phyloP scores from a whole-genome alignment of 2,888 invertebrate genomes.

The Amblyjoppa proteus region DNA sequence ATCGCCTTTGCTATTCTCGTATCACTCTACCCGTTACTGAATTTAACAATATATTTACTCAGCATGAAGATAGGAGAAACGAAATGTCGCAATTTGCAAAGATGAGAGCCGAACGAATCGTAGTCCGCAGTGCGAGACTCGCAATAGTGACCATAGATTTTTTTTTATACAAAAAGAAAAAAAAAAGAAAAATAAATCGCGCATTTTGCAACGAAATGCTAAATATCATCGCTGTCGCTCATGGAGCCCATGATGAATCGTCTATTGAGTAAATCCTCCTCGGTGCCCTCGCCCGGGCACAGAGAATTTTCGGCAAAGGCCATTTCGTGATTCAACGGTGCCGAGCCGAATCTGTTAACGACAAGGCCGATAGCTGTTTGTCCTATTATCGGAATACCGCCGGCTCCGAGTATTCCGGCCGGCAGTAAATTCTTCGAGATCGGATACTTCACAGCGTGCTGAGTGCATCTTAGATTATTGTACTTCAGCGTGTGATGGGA shows the following conservation, averaged over 20 bases:
- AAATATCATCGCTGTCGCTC: slow-evolving; percentile 79
- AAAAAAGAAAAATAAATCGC: neutral
- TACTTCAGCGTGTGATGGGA: slow-evolving; percentile 78
- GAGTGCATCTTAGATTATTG: slow-evolving; percentile 79
- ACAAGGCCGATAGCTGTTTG: slow-evolving; percentile 82
- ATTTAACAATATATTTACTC: too few relatives aligned
- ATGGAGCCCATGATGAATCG: slow-evolving; percentile 79
- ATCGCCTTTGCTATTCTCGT: neutral
- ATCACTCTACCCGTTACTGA: too few relatives aligned
- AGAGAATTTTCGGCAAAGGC: slow-evolving; percentile 77
- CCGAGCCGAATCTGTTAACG: slow-evolving; percentile 82
- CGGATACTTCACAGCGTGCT: slow-evolving; percentile 79
- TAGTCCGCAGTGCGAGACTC: neutral
- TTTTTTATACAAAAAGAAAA: slow-evolving; percentile 3
- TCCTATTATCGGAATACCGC: slow-evolving; percentile 81
- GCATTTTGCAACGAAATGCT: slow-evolving; percentile 42
- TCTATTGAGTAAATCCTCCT: slow-evolving; percentile 79
- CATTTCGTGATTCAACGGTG: slow-evolving; percentile 74
- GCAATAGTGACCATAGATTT: neutral
- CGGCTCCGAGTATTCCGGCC: slow-evolving; percentile 78
- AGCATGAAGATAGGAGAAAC: too few relatives aligned
- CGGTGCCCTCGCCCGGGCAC: slow-evolving; percentile 75
- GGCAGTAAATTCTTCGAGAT: slow-evolving; percentile 78
- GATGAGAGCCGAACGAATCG: too few relatives aligned
- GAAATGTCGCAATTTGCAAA: too few relatives aligned